phyloP scores from a whole-genome alignment of 2,888 invertebrate genomes.

The Chloroclysta siterata region DNA sequence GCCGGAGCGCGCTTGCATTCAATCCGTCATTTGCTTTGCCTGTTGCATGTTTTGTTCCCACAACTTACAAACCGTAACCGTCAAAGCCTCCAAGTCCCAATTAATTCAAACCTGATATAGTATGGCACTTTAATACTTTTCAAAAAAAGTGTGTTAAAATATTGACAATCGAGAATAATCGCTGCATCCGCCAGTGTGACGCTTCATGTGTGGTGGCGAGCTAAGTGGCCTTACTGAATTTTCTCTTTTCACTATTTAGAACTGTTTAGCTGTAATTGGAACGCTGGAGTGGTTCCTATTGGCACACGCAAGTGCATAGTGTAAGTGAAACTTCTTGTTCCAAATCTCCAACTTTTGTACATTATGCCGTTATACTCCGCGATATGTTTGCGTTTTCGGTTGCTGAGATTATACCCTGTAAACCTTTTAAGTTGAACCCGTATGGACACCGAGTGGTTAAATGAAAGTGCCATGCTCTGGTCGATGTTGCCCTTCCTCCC shows the following conservation, averaged over 20 bases:
- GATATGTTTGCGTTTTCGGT: conserved; percentile 82
- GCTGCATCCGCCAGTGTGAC: conserved; percentile 77
- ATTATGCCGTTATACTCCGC: conserved; percentile 78
- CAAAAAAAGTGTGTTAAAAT: conserved; percentile 62
- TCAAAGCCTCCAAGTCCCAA: conserved; percentile 65
- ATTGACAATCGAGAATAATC: conserved; percentile 67
- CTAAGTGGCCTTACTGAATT: conserved; percentile 81
- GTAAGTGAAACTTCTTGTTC: conserved; percentile 85
- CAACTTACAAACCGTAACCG: conserved; percentile 57
- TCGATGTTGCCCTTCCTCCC: conserved; percentile 74
- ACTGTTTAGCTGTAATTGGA: conserved; percentile 69
- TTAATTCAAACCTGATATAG: conserved; percentile 74
- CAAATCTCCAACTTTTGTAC: conserved; percentile 84
- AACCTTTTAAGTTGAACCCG: conserved; percentile 73
- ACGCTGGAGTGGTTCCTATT: conserved; percentile 81
- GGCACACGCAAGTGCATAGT: conserved; percentile 84
- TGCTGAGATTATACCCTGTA: conserved; percentile 70
- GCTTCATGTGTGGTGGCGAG: conserved; percentile 82
- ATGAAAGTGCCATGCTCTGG: conserved; percentile 85
- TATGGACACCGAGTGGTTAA: conserved; percentile 73
- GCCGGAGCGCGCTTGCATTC: conserved; percentile 29
- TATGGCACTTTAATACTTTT: conserved; percentile 81
- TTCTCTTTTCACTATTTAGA: conserved; percentile 67
- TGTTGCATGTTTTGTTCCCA: conserved; percentile 71
- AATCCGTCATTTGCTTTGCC: conserved; percentile 60